A percentile compares a stretch with the other conserved stretches of the same genome.
Evolutionary conservation across 2,888 invertebrate species (phyloP).

Genomic region (Endomychus coccineus): DNA sequence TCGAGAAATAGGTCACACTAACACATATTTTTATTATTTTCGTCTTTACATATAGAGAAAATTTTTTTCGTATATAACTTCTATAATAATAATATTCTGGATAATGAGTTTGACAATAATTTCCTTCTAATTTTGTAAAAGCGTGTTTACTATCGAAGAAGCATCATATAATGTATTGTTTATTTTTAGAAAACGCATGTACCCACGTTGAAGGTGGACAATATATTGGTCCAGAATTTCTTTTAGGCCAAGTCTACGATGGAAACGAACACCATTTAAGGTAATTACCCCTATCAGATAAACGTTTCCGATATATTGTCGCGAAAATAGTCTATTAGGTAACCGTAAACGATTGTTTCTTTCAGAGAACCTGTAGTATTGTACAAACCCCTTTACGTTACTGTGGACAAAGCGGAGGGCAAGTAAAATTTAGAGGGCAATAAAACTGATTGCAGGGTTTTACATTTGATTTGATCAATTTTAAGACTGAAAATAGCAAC

Average conservation of each 20-base stretch:
- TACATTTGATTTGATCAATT: slow-evolving; percentile 11
- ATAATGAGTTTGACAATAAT: no score
- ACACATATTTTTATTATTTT: no score
- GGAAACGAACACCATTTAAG: slow-evolving; percentile 48
- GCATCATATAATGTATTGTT: no score
- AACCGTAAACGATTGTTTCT: slow-evolving; percentile 18
- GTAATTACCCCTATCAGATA: slow-evolving; percentile 22
- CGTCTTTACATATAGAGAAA: no score
- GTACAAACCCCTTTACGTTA: slow-evolving; percentile 58
- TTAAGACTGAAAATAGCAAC: slow-evolving; percentile 13
- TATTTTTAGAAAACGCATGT: slow-evolving; percentile 55
- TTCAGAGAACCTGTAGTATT: slow-evolving; percentile 53
- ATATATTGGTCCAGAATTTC: slow-evolving; percentile 70
- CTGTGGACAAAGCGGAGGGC: slow-evolving; percentile 39
- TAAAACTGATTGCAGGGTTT: slow-evolving; percentile 22
- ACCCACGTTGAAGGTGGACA: slow-evolving; percentile 70
- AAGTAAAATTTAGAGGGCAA: slow-evolving; percentile 29
- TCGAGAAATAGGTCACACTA: no score
- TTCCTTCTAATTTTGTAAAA: no score
- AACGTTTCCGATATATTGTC: no score
- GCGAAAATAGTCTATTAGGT: not conserved
- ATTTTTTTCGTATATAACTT: no score
- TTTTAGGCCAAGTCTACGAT: slow-evolving; percentile 70
- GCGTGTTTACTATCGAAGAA: no score
- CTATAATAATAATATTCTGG: no score